Base-by-base conservation (phyloP, 1,140 invertebrate genomes). In the Ptiloglossa arizonensis region DNA sequence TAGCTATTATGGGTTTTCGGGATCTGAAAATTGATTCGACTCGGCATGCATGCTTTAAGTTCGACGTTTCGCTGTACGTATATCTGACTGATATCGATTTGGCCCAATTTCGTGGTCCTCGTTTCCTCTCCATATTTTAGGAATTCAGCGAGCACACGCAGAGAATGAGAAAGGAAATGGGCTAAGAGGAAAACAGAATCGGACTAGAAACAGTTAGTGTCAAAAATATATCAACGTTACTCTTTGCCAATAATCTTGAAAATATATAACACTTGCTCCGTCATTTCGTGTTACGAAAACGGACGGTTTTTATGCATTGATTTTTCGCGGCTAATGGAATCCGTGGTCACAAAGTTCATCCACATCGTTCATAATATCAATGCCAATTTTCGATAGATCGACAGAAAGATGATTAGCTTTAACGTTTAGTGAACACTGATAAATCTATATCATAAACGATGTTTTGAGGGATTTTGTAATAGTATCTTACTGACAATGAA, bases 1-100 rank as follows among this genome's bases (percentile, higher is more conserved):
- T 59, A 69, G 50, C 80, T 60, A 64, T 84, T 83, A 79, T 38
- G 48, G 69, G 19, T 71, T 84, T 81, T 80, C 76, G 13, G 32
- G 46, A 66, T 57, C 22, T 64, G 76, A 84, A 83, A 84, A 84
- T 84, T 84, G 81, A 84, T 84, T 84, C 76, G 75, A 29, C 41
- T 24, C 35, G 24, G 32, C 56, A 32, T 69, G 72, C 79, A 79
- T 59, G 27, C 68, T 72, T 83, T 54, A 66, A 67, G 76, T 69
- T 69, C 59, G 54, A 76, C 63, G 62, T 76, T 80, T 71, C 67
- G 50, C 77, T 48, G 62, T 48, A 52, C 57, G 64, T 71, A 64
- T 76, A 71, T 83, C 62, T 62, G 68, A 35, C n/a, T n/a, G 46
- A 38, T 80, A 83, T 84, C 82, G 71, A 84, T 83, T 83, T 66